Conservation (phyloP, 2,888 invertebrate species). For the Mermis nigrescens region DNA sequence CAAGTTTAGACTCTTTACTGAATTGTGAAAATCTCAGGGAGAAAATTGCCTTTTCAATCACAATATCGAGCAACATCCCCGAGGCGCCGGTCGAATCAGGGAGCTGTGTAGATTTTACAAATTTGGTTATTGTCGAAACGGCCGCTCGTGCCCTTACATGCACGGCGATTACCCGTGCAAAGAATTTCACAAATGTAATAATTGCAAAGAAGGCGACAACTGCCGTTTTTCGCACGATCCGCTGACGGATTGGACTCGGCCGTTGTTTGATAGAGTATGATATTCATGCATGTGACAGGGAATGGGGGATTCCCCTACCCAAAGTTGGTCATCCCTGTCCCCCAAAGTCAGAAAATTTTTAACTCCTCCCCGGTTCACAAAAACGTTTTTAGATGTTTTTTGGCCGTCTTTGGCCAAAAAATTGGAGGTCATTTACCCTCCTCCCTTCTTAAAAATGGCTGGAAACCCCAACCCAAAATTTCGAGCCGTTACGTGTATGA, state of each 20-base stretch:
- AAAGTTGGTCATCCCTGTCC: too few relatives aligned
- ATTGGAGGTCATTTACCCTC: too few relatives aligned
- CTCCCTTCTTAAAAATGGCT: too few relatives aligned
- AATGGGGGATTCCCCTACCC: too few relatives aligned
- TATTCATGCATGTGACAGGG: too few relatives aligned
- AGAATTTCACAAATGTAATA: conserved; percentile 25
- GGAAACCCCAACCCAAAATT: too few relatives aligned
- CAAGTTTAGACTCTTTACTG: not conserved
- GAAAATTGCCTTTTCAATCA: conserved; percentile 28
- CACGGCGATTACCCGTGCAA: conserved; percentile 31
- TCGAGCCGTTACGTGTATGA: too few relatives aligned
- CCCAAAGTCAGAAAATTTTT: too few relatives aligned
- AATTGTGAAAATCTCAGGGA: conserved; percentile 14
- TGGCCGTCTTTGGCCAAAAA: too few relatives aligned
- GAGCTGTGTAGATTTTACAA: conserved; percentile 29
- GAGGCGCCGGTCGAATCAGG: conserved; percentile 21
- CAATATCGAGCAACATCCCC: conserved; percentile 8
- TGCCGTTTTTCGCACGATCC: conserved; percentile 28
- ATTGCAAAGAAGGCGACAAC: conserved; percentile 21
- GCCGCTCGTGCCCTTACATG: conserved; percentile 19
- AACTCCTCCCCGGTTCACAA: too few relatives aligned
- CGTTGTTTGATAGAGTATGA: conserved; percentile 25
- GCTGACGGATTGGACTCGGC: conserved; percentile 25
- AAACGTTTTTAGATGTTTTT: too few relatives aligned
- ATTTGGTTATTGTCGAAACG: conserved; percentile 28